Conservation (phyloP, 2,888 invertebrate genomes). For the Lasioglossum leucozonium region DNA sequence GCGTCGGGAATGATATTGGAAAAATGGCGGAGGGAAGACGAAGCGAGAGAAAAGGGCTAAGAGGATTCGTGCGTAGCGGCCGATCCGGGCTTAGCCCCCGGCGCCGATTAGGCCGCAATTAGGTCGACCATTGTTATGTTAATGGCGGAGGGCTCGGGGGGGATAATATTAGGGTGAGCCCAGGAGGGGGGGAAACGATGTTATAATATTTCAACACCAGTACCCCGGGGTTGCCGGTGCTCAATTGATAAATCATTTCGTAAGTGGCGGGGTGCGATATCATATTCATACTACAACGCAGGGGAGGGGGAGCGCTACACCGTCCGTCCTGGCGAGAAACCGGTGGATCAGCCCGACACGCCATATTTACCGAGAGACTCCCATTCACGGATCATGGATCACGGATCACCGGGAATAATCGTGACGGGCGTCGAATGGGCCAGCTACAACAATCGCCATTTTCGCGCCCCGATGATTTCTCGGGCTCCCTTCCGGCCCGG, state of each 20-base stretch:
- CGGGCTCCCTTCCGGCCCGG: conserved; percentile 32
- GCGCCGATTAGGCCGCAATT: conserved; percentile 83
- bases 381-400: conserved; percentile 72
- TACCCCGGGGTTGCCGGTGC: conserved; percentile 78
- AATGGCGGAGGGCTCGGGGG: conserved; percentile 75
- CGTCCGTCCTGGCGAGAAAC: conserved; percentile 30
- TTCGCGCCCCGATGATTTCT: conserved; percentile 57
- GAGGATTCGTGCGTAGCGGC: conserved; percentile 44
- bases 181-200: conserved; percentile 77
- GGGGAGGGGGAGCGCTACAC: conserved; percentile 3
- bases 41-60: conserved; percentile 22
- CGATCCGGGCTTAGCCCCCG: conserved; percentile 72
- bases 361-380: conserved; percentile 65
- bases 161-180: conserved; percentile 82
- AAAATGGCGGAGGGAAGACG: not conserved
- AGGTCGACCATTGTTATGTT: conserved; percentile 83
- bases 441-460: conserved; percentile 60
- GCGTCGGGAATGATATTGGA: not conserved
- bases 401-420: conserved; percentile 68
- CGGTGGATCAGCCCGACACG: conserved; percentile 61
- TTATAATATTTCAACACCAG: conserved; percentile 84
- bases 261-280: conserved; percentile 77
- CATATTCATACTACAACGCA: conserved; percentile 71
- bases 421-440: conserved; percentile 67
- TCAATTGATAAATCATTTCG: conserved; percentile 83